Percentiles rank a stretch among this genome's conserved stretches.
These are phyloP conservation scores for Plutella xylostella DNA, from an alignment of 2,888 invertebrate species.

Conservation along the genomic window DNA sequence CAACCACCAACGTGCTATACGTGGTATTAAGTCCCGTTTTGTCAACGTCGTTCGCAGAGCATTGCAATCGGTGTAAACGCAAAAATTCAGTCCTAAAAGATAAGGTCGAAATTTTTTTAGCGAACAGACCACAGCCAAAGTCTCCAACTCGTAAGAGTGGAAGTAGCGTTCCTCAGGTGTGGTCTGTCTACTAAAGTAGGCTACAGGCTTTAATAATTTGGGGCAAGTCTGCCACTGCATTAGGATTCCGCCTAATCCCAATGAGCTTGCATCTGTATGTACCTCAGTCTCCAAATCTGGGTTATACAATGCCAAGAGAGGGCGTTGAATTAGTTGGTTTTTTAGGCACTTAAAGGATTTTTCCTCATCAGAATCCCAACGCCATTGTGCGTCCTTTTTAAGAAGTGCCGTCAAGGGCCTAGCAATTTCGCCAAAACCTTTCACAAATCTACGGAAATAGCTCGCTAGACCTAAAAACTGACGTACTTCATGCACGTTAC, in stretches of 20 bases:
- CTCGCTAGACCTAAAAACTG: constrained; percentile 8
- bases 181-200: constrained; percentile 19
- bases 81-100: constrained; percentile 14
- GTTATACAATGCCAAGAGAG: constrained; percentile 21
- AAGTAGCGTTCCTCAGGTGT: constrained; percentile 16
- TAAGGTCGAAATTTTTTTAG: constrained; percentile 19
- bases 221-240: neutral
- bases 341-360: neutral
- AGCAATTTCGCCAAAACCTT: constrained; percentile 4
- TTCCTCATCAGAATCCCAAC: neutral
- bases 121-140: constrained; percentile 17
- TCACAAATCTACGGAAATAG: constrained; percentile 10
- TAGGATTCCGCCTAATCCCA: constrained; percentile 21
- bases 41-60: constrained; percentile 19
- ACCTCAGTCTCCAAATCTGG: constrained; percentile 18
- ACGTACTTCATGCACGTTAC: constrained; percentile 2
- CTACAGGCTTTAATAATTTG: constrained; percentile 3
- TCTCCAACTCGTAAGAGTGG: constrained; percentile 26
- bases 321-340: neutral
- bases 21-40: constrained; percentile 18
- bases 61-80: constrained; percentile 19
- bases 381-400: constrained; percentile 5
- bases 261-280: constrained; percentile 21
- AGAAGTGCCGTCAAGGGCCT: constrained; percentile 4
- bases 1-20: constrained; percentile 25